Base-by-base conservation (phyloP, 2,888 invertebrate genomes). In the Sinodicranocentrus sp. region DNA sequence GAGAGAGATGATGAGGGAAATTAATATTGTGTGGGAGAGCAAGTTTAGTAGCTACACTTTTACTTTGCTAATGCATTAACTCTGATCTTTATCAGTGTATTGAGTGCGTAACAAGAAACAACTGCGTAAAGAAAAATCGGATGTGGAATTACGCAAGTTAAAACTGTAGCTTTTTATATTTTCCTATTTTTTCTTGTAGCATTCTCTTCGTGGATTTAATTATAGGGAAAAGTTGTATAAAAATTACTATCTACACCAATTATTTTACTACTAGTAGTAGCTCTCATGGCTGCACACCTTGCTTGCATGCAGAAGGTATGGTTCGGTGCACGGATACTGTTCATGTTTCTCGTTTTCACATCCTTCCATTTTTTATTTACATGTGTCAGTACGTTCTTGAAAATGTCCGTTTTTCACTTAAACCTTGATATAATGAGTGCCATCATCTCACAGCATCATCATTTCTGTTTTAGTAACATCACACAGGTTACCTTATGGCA, bases 381-480 rank as follows among this genome's bases (percentile, higher is more conserved):
- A 79, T 79, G 79, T 79, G 72, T 72, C 79, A 79, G 79, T 79
- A 33, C 43, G 72, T 39, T 79, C 52, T 71, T 71, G 26, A 79
- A 79, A 79, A 79, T 71, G 71, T 44, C 61, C 23, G 61, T 65
- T 65, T 75, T 65, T 63, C 26, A 26, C 77, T 57, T 39, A 77
- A 77, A 77, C 67, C 52, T 28, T 65, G 76, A 54, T 23, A 39
- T 76, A 65, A 76, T 67, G 57, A 63, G 28, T 44, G 25, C 39
- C 44, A 26, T 28, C 13, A 39, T 19, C 19, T 39, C 33, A 17
- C 44, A 44, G 48, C 33, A 44, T 67, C 63, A 26, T 63, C 61
- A 61, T 25, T 39, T 39, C 39, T 39, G 8, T 8, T 39, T 39
- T 8, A 5, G 57, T 15, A 5, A 48, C 48, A n/a, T 48, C 48